Conservation (phyloP, 2,888 invertebrate species). For the Ellobium chinense region DNA sequence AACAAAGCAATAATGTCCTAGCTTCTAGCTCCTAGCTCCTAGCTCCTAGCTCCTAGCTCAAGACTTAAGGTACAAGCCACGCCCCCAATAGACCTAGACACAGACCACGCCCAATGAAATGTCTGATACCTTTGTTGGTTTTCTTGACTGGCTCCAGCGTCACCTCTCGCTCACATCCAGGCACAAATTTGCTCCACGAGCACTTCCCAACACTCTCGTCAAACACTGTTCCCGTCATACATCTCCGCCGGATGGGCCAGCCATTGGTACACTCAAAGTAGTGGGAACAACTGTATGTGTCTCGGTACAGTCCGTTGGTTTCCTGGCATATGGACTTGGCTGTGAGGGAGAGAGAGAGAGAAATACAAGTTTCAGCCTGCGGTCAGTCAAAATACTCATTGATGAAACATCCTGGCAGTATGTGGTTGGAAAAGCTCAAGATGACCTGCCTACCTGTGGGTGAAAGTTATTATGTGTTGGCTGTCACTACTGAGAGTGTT, state of each 20-base stretch:
- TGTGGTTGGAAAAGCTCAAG: too few species aligned
- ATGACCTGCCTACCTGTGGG: too few species aligned
- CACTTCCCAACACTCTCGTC: slow-evolving; percentile 46
- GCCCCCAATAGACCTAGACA: too few species aligned
- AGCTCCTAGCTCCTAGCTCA: too few species aligned
- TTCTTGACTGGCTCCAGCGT: neutral
- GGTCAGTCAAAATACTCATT: neutral
- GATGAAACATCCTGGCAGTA: neutral
- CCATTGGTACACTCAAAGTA: slow-evolving; percentile 51
- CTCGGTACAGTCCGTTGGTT: slow-evolving; percentile 39
- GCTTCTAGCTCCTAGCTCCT: too few species aligned
- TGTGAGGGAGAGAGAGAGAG: neutral
- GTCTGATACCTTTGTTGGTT: too few species aligned
- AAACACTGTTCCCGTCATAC: slow-evolving; percentile 51
- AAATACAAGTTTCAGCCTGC: neutral
- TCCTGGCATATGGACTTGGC: slow-evolving; percentile 15
- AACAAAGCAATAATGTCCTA: too few species aligned
- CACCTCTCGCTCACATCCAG: slow-evolving; percentile 39
- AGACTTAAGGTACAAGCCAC: too few species aligned
- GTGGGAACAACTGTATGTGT: slow-evolving; percentile 36
- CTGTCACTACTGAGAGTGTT: too few species aligned
- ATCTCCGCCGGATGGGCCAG: slow-evolving; percentile 33
- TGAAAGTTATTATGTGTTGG: too few species aligned
- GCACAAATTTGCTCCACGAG: slow-evolving; percentile 50
- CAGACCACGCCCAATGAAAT: too few species aligned